Base-by-base conservation (phyloP, 2,113 vertebrate species). In the Centropristis striata region DNA sequence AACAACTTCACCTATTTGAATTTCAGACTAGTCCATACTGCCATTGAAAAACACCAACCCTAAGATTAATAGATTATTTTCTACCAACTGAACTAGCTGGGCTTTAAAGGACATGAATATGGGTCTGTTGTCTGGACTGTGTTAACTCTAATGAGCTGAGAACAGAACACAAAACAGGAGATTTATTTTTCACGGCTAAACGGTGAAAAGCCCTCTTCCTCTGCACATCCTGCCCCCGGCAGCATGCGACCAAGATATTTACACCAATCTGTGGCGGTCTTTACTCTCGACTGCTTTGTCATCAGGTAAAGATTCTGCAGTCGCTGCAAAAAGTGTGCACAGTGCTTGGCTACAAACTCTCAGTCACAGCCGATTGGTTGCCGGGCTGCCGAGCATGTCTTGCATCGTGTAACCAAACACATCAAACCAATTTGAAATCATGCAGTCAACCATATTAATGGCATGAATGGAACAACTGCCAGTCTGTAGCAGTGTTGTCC, bases 41-140 rank as follows among this genome's bases (percentile, higher is more conserved):
- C 13, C 15, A 16, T 44, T 44, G 5, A 15, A 44, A 42, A 44
- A 6, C 15, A 16, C 42, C 4, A 14, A 44, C 42, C 42, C 42
- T 44, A 14, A 44, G 57, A 54, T 71, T 79, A 65, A 55, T 58
- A 81, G 55, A 55, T 68, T 64, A 69, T 61, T 63, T 37, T 73
- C 54, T 60, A 61, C 70, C 37, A 27, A 67, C 61, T 73, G 61
- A 73, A 55, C 37, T 67, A 73, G 70, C 63, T 39, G 27, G 71
- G 71, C 57, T 25, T 0, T 2, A 0, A 1, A 20, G 13, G 10
- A 12, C 1, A 59, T 1, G 20, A 39, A 59, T 5, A 21, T 21
- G n/a, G 20, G 6, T 60, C n/a, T 0, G n/a, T 23, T 60, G 41
- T 60, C 3, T 0, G 0, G 0, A n/a, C 12, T 13, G n/a, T 20